These are phyloP conservation scores for Ryuthela nishihirai DNA, from an alignment of 2,888 invertebrate species.

Conservation along the genomic window DNA sequence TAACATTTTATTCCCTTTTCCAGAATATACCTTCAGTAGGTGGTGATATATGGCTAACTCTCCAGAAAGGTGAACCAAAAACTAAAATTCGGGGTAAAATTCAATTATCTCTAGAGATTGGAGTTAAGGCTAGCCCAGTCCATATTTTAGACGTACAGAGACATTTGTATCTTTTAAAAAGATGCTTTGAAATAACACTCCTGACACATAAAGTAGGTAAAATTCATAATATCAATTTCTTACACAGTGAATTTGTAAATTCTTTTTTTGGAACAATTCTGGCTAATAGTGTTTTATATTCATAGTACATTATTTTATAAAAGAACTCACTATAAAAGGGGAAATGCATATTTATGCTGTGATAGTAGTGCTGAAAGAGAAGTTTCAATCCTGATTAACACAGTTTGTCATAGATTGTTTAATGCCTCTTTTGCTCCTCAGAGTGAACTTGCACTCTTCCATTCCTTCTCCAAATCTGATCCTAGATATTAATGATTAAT, in stretches of 20 bases:
- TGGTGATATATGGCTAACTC: slow-evolving; percentile 4
- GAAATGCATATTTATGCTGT: too few species aligned
- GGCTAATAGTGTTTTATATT: too few species aligned
- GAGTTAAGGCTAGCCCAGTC: not conserved
- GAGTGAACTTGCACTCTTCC: too few species aligned
- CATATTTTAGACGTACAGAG: slow-evolving; percentile 11
- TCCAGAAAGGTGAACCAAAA: slow-evolving; percentile 13
- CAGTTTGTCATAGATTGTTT: too few species aligned
- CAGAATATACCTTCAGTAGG: slow-evolving; percentile 22
- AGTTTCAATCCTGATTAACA: too few species aligned
- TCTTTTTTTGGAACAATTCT: too few species aligned
- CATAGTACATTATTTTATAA: too few species aligned
- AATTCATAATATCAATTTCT: not conserved
- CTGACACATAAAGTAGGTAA: slow-evolving; percentile 2
- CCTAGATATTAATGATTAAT: too few species aligned
- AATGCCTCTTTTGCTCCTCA: too few species aligned
- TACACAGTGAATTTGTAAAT: not conserved
- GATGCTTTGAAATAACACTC: slow-evolving; percentile 11
- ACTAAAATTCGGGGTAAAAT: slow-evolving; percentile 15
- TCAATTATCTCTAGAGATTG: slow-evolving; percentile 4
- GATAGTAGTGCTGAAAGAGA: too few species aligned
- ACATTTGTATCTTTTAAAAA: slow-evolving; percentile 9
- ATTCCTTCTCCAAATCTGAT: too few species aligned
- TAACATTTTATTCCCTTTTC: slow-evolving; percentile 1
- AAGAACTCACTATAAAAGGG: too few species aligned